Conservation (phyloP, 53 echinoderm and acorn worm species). For the Mesocentrotus franciscanus region DNA sequence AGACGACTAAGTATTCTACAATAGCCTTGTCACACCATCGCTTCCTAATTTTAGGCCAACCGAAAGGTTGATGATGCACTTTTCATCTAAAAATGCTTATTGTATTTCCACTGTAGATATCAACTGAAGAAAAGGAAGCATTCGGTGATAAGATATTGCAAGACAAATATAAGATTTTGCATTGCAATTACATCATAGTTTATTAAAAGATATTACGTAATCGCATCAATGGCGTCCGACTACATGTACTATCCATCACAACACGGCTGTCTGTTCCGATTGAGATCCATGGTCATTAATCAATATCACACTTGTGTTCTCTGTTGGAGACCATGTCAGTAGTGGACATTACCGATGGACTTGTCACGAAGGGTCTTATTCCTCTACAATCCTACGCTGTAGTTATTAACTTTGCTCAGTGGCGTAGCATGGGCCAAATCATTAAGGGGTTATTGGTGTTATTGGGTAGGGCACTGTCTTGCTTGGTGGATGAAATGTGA, state of each 20-base stretch:
- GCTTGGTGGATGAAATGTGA: neutral
- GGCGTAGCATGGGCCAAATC: neutral
- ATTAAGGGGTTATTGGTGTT: neutral
- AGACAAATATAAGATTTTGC: too few relatives aligned
- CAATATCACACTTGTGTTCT: neutral
- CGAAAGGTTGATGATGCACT: too few relatives aligned
- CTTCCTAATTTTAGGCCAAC: too few relatives aligned
- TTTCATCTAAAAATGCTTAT: too few relatives aligned
- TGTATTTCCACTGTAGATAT: too few relatives aligned
- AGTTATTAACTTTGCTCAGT: neutral
- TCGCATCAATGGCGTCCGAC: neutral
- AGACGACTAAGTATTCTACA: too few relatives aligned
- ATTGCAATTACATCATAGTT: too few relatives aligned
- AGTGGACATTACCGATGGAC: neutral
- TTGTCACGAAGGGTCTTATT: neutral
- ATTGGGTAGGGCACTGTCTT: neutral
- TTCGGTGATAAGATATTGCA: too few relatives aligned
- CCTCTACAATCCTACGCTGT: neutral
- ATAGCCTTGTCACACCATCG: too few relatives aligned
- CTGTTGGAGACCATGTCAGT: neutral
- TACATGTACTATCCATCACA: neutral
- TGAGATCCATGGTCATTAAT: neutral
- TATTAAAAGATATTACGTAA: neutral
- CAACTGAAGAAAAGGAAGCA: too few relatives aligned
- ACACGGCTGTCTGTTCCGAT: constrained; percentile 15